Evolutionary conservation across 2,888 invertebrate species (phyloP).

Genomic region (Sphecodes monilicornis): DNA sequence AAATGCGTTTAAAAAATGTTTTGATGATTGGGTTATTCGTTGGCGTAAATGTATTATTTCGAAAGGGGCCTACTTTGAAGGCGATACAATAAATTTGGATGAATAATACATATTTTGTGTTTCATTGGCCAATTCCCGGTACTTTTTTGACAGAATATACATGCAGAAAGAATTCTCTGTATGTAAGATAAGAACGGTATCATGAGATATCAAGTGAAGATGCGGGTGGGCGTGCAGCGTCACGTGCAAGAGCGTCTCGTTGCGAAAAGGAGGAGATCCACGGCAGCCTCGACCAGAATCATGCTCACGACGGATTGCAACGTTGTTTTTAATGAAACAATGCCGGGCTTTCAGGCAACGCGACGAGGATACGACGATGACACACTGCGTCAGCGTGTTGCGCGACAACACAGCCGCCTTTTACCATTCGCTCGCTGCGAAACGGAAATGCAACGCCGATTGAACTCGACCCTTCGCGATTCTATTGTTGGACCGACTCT

Average conservation of each 20-base stretch:
- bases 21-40: too few species aligned
- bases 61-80: too few species aligned
- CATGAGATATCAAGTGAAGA: not conserved
- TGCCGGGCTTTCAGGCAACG: slow-evolving; percentile 29
- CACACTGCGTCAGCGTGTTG: slow-evolving; percentile 21
- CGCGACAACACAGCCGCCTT: slow-evolving; percentile 28
- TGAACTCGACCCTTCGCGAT: slow-evolving; percentile 15
- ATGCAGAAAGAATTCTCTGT: too few species aligned
- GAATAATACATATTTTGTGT: too few species aligned
- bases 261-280: slow-evolving; percentile 43
- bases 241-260: not conserved
- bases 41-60: too few species aligned
- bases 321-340: slow-evolving; percentile 51
- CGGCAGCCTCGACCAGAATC: slow-evolving; percentile 44
- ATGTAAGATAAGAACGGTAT: too few species aligned
- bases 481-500: slow-evolving; percentile 18
- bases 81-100: too few species aligned
- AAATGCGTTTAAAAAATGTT: too few species aligned
- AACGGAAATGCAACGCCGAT: slow-evolving; percentile 33
- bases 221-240: slow-evolving; percentile 40
- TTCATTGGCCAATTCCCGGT: too few species aligned
- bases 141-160: too few species aligned
- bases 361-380: slow-evolving; percentile 28
- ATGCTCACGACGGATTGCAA: slow-evolving; percentile 40
- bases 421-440: slow-evolving; percentile 22